A percentile compares a stretch with the other conserved stretches of the same genome.
These are phyloP conservation scores for Dolichomitus sp. DNA, from an alignment of 2,888 invertebrate genomes.

Conservation along the genomic window DNA sequence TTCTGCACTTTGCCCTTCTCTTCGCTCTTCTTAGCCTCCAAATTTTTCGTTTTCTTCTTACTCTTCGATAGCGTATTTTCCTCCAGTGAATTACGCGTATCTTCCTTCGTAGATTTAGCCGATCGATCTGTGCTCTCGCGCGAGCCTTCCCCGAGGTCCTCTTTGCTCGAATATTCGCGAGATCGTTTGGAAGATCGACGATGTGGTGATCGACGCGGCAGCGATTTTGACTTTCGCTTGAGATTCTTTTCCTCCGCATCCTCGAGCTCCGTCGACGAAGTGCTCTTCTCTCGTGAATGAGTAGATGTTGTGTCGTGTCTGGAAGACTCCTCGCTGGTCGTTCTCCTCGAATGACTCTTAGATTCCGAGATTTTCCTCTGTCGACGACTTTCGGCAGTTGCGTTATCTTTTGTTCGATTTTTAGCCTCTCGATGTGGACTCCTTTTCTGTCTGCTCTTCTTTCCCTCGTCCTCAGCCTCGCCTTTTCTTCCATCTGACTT, in stretches of 20 bases:
- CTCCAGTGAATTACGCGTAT: not conserved
- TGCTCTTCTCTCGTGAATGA: slow-evolving; percentile 61
- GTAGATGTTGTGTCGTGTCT: slow-evolving; percentile 57
- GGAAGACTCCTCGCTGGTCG: slow-evolving; percentile 54
- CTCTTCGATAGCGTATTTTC: slow-evolving; percentile 18
- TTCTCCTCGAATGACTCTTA: slow-evolving; percentile 31
- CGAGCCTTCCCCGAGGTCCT: slow-evolving; percentile 44
- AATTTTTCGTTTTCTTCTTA: slow-evolving; percentile 55
- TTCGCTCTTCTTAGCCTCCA: slow-evolving; percentile 38
- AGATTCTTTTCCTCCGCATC: slow-evolving; percentile 45
- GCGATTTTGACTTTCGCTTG: not conserved
- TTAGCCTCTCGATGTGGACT: slow-evolving; percentile 49
- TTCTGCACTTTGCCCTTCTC: slow-evolving; percentile 53
- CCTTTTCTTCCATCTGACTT: slow-evolving; percentile 33
- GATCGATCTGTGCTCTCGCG: slow-evolving; percentile 22
- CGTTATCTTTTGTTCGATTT: slow-evolving; percentile 58
- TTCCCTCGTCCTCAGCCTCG: slow-evolving; percentile 27
- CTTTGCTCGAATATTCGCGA: slow-evolving; percentile 30
- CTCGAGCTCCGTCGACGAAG: slow-evolving; percentile 56
- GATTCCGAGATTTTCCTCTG: slow-evolving; percentile 36
- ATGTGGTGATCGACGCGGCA: not conserved
- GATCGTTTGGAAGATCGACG: not conserved
- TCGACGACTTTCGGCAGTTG: slow-evolving; percentile 15
- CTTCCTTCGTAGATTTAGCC: slow-evolving; percentile 23
- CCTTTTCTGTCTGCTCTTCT: slow-evolving; percentile 49